These are phyloP conservation scores for Chaetops frenatus DNA, from an alignment of 2,113 vertebrate genomes.

Conservation along the genomic window DNA sequence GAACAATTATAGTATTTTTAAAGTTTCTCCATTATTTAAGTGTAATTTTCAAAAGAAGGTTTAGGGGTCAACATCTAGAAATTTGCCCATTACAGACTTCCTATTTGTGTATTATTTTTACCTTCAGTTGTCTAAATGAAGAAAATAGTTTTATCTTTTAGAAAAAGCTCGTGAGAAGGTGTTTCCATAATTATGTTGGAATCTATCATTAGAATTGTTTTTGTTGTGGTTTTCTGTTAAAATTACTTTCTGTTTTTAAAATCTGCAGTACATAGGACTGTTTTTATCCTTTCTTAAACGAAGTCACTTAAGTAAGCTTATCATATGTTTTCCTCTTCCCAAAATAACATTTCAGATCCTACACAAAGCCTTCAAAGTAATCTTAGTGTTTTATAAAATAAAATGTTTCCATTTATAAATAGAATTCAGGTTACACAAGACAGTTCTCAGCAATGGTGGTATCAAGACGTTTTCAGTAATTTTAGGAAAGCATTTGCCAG, in stretches of 20 bases:
- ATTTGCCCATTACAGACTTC: conserved; percentile 12
- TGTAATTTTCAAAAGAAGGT: neutral
- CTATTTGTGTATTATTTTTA: conserved; percentile 14
- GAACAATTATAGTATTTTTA: neutral
- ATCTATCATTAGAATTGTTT: conserved; percentile 69
- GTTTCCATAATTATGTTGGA: conserved; percentile 66
- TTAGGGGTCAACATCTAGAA: neutral
- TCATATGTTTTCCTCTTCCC: conserved; percentile 65
- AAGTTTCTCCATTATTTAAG: neutral
- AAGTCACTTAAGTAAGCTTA: conserved; percentile 70
- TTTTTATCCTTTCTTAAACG: conserved; percentile 67
- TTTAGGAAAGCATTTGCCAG: conserved; percentile 34
- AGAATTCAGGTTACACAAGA: conserved; percentile 38
- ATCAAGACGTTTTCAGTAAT: conserved; percentile 44
- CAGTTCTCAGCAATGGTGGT: conserved; percentile 32
- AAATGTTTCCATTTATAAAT: conserved; percentile 51
- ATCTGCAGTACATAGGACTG: conserved; percentile 51
- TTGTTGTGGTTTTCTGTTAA: conserved; percentile 74
- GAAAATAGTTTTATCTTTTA: conserved; percentile 63
- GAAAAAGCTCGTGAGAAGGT: conserved; percentile 53
- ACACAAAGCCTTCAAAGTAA: conserved; percentile 60
- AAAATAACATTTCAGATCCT: conserved; percentile 67
- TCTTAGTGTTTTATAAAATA: conserved; percentile 53
- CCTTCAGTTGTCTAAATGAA: conserved; percentile 47
- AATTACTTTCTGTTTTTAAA: conserved; percentile 72